Evolutionary conservation across 2,797 vertebrate genomes (phyloP).

Genomic region (Sorex maritimensis): DNA sequence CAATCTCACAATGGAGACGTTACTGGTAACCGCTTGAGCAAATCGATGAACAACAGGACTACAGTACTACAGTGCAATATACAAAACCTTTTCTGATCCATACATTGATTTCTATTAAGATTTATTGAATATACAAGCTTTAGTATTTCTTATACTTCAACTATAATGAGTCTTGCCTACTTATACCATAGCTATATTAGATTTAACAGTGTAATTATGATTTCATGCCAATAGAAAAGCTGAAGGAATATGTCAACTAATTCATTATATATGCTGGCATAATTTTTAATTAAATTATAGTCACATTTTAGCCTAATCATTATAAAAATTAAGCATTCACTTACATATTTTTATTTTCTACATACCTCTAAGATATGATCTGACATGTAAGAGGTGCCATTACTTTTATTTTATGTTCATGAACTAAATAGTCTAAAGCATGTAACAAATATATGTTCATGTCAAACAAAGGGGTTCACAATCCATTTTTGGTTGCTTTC

Average conservation of each 20-base stretch:
- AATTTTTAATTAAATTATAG: constrained; percentile 64
- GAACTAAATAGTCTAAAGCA: background rate
- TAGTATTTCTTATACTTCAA: constrained; percentile 44
- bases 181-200: constrained; percentile 41
- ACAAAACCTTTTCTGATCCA: constrained; percentile 34
- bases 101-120: constrained; percentile 33
- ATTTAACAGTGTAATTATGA: constrained; percentile 21
- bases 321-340: constrained; percentile 35
- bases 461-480: background rate
- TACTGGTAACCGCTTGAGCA: no score
- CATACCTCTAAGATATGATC: constrained; percentile 23
- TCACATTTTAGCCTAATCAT: constrained; percentile 52
- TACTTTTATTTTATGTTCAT: constrained; percentile 43
- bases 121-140: constrained; percentile 37
- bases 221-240: constrained; percentile 43
- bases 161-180: constrained; percentile 41
- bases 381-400: background rate
- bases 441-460: constrained; percentile 14
- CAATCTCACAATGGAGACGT: no score
- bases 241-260: constrained; percentile 60
- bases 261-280: constrained; percentile 7
- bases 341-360: background rate
- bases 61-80: background rate
- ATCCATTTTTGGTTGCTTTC: background rate
- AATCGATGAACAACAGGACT: no score